Conservation (phyloP, 2,797 vertebrate species). For the Vespertilio murinus region DNA sequence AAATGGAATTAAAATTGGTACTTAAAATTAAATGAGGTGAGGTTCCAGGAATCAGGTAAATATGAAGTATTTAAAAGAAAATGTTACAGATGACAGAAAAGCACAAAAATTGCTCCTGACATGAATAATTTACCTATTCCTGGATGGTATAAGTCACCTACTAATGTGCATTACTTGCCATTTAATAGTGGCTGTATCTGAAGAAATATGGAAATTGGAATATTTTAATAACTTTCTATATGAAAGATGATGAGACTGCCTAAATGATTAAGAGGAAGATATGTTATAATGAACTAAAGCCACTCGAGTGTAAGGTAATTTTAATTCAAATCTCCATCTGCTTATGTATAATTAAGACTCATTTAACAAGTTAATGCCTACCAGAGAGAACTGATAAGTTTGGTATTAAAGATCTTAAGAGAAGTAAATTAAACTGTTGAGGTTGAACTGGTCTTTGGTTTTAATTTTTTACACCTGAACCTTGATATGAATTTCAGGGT, state of each 20-base stretch:
- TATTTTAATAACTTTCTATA: constrained; percentile 89
- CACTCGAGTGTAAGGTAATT: constrained; percentile 92
- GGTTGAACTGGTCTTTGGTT: constrained; percentile 83
- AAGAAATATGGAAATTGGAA: constrained; percentile 90
- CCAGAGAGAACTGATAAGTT: constrained; percentile 88
- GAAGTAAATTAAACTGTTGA: constrained; percentile 88
- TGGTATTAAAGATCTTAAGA: constrained; percentile 87
- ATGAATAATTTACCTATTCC: constrained; percentile 87
- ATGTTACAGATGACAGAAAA: constrained; percentile 82
- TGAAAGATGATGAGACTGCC: constrained; percentile 89
- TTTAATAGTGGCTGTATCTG: constrained; percentile 87
- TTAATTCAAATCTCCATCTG: constrained; percentile 96
- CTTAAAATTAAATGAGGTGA: constrained; percentile 80
- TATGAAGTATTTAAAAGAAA: constrained; percentile 83
- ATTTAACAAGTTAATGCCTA: constrained; percentile 92
- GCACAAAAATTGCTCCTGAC: constrained; percentile 82
- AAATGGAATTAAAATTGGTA: constrained; percentile 68
- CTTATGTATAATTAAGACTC: constrained; percentile 92
- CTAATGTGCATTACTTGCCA: constrained; percentile 86
- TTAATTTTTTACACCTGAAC: constrained; percentile 84
- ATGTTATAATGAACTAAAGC: constrained; percentile 95
- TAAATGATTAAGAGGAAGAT: constrained; percentile 93
- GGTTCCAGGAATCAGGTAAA: constrained; percentile 80
- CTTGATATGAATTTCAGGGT: constrained; percentile 79
- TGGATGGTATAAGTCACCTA: constrained; percentile 83